Conservation (phyloP, 2,113 vertebrate species). For the Labeo rohita region DNA sequence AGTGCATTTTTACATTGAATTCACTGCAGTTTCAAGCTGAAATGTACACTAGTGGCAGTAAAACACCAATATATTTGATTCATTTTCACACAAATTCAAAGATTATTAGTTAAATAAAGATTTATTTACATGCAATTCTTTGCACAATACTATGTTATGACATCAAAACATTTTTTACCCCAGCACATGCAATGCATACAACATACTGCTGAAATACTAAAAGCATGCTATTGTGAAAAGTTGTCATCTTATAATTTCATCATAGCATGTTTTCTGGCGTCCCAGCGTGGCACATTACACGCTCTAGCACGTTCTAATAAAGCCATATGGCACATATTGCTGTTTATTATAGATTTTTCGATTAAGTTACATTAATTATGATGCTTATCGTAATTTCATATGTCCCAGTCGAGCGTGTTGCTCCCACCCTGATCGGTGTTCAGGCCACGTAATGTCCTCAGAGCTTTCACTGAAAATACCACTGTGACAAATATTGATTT, state of each 20-base stretch:
- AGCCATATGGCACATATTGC: neutral
- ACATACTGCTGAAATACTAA: neutral
- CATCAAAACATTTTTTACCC: neutral
- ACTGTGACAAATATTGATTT: neutral
- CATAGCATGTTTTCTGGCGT: neutral
- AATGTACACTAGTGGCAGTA: too few species aligned
- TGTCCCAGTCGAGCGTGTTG: neutral
- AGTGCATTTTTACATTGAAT: too few species aligned
- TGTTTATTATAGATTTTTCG: neutral
- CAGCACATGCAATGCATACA: neutral
- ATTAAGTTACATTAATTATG: conserved; percentile 14
- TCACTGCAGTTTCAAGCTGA: too few species aligned
- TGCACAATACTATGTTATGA: neutral
- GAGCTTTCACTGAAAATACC: neutral
- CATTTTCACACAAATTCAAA: too few species aligned
- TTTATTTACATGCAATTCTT: too few species aligned
- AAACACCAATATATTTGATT: too few species aligned
- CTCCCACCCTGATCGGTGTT: neutral
- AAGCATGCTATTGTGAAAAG: neutral
- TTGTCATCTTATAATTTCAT: neutral
- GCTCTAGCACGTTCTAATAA: neutral
- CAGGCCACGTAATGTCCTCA: neutral
- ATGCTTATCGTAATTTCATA: neutral
- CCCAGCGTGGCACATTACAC: neutral
- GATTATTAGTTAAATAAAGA: too few species aligned